These are phyloP conservation scores for Drosophila anomalata DNA, from an alignment of 2,888 invertebrate species.

Conservation along the genomic window DNA sequence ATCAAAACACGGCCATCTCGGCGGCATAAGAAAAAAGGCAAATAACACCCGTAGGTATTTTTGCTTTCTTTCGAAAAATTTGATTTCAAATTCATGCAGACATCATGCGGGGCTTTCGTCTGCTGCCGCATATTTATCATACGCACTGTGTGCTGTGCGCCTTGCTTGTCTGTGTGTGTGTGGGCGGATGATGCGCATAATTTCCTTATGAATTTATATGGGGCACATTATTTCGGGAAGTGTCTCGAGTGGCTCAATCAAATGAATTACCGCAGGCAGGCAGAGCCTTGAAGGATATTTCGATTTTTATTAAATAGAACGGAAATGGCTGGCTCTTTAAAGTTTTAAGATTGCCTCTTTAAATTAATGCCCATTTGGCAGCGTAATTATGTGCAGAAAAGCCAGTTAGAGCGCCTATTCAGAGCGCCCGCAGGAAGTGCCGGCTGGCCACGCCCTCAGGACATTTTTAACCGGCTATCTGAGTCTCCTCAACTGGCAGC, in stretches of 20 bases:
- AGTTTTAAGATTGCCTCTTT: slow-evolving; percentile 14
- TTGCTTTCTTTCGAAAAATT: slow-evolving; percentile 51
- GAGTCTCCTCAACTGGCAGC: neutral
- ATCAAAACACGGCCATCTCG: slow-evolving; percentile 16
- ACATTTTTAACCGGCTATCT: slow-evolving; percentile 13
- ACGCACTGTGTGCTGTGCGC: slow-evolving; percentile 41
- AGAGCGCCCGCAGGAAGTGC: slow-evolving; percentile 5
- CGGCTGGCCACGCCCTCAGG: slow-evolving; percentile 1
- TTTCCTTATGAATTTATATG: slow-evolving; percentile 51
- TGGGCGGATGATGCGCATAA: slow-evolving; percentile 54
- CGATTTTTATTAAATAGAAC: slow-evolving; percentile 21
- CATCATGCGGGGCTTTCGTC: slow-evolving; percentile 44
- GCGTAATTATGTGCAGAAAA: slow-evolving; percentile 28
- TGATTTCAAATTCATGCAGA: slow-evolving; percentile 72
- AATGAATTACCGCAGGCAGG: slow-evolving; percentile 16
- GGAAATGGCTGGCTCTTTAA: neutral
- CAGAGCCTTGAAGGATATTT: neutral
- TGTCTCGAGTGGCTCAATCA: slow-evolving; percentile 40
- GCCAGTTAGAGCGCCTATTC: slow-evolving; percentile 5
- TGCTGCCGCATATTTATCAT: slow-evolving; percentile 47
- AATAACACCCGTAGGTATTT: slow-evolving; percentile 70
- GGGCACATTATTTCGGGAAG: slow-evolving; percentile 33
- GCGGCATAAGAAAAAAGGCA: slow-evolving; percentile 11
- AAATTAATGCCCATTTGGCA: slow-evolving; percentile 19
- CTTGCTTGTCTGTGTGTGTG: neutral